These are phyloP conservation scores for Euwallacea similis DNA, from an alignment of 1,140 invertebrate species.

Conservation along the genomic window DNA sequence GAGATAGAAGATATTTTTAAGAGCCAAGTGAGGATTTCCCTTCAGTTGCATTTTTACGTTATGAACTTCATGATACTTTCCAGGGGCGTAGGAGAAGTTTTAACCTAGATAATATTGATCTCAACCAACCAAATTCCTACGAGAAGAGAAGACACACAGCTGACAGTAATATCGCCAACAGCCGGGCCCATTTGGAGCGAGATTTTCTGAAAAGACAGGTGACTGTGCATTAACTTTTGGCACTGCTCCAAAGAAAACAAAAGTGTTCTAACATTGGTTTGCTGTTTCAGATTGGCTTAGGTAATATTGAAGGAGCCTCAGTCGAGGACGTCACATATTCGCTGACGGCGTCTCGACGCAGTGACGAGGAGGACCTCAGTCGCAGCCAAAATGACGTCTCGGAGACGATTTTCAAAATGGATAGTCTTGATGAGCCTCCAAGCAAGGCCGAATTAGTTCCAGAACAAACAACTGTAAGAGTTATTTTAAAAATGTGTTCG, in stretches of 20 bases:
- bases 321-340: slow-evolving; percentile 50
- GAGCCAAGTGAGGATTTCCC: not conserved
- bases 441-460: slow-evolving; percentile 49
- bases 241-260: slow-evolving; percentile 6
- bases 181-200: slow-evolving; percentile 42
- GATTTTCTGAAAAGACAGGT: slow-evolving; percentile 50
- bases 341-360: slow-evolving; percentile 45
- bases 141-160: slow-evolving; percentile 58
- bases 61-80: not conserved
- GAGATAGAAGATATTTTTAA: slow-evolving; percentile 56
- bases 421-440: slow-evolving; percentile 61
- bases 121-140: slow-evolving; percentile 64
- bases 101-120: slow-evolving; percentile 43
- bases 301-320: slow-evolving; percentile 51
- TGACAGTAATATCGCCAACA: slow-evolving; percentile 46
- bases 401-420: slow-evolving; percentile 70
- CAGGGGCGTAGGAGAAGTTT: slow-evolving; percentile 49
- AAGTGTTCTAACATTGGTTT: slow-evolving; percentile 3
- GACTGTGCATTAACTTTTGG: not conserved
- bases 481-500: too few species aligned
- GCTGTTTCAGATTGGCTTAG: slow-evolving; percentile 47
- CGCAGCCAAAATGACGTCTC: slow-evolving; percentile 54
- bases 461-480: slow-evolving; percentile 47
- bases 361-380: slow-evolving; percentile 47
- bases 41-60: not conserved